A percentile compares a stretch with the other conserved stretches of the same genome.
Conservation (phyloP, 2,113 vertebrate genomes). For the Thalassarche chlororhynchos region DNA sequence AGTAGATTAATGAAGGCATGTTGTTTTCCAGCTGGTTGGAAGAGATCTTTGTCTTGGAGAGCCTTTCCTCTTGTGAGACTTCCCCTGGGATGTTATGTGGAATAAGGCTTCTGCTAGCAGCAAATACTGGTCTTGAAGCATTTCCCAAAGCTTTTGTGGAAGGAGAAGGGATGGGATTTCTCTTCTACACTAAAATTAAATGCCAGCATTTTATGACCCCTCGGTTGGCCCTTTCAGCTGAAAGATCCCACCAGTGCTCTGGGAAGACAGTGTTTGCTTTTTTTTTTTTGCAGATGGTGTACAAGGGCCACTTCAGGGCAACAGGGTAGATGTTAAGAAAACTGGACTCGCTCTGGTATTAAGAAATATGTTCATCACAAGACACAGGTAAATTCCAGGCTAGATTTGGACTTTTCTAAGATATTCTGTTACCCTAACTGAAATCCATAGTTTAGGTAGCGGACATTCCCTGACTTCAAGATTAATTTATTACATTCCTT, state of each 20-base stretch:
- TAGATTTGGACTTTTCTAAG: not conserved
- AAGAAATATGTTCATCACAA: not conserved
- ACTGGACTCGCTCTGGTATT: not conserved
- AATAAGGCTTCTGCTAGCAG: not conserved
- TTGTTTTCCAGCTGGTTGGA: conserved; percentile 1
- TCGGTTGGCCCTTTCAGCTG: not conserved
- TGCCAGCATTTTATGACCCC: not conserved
- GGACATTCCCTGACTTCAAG: not conserved
- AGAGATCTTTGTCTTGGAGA: conserved; percentile 5
- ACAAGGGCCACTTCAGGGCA: not conserved
- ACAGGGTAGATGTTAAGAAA: not conserved
- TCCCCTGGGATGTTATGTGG: not conserved
- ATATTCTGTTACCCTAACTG: not conserved
- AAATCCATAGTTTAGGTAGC: not conserved
- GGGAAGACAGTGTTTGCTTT: not conserved
- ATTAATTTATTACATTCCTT: not conserved
- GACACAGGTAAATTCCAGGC: not conserved
- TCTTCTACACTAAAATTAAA: not conserved
- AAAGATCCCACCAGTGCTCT: not conserved
- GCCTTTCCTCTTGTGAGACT: not conserved
- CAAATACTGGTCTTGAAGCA: not conserved
- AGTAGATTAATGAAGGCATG: not conserved
- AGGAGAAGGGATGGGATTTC: not conserved
- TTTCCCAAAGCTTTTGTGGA: not conserved
- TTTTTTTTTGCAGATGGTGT: not conserved